Percentiles rank a stretch among this genome's conserved stretches.
Evolutionary conservation across 2,797 vertebrate genomes (phyloP).

Genomic region (Muscicapa striata): DNA sequence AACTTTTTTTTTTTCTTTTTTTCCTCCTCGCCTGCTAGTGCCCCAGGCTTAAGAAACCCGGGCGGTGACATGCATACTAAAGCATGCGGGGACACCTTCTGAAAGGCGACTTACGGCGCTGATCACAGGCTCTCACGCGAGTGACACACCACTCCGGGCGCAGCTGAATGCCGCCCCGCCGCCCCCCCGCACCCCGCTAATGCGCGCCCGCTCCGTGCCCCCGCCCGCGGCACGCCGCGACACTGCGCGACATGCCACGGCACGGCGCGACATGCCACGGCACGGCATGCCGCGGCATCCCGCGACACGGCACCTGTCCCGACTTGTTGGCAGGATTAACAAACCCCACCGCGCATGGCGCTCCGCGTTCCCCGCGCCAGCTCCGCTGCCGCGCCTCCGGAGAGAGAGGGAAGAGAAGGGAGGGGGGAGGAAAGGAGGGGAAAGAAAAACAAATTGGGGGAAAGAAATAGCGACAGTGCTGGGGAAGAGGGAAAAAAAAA

Average conservation of each 20-base stretch:
- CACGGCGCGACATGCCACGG: not conserved
- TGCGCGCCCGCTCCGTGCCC: not conserved
- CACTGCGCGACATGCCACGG: not conserved
- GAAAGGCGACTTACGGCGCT: constrained; percentile 77
- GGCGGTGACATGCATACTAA: constrained; percentile 84
- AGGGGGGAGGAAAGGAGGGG: not conserved
- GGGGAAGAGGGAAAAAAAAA: too few relatives aligned
- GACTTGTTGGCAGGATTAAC: not conserved
- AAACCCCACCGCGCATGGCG: not conserved
- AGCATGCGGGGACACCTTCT: constrained; percentile 74
- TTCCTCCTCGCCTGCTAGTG: constrained; percentile 81
- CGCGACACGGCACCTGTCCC: not conserved
- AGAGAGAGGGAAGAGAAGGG: not conserved
- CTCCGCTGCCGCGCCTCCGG: not conserved
- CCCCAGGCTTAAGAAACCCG: constrained; percentile 81
- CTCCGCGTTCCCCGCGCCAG: not conserved
- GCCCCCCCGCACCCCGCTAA: not conserved
- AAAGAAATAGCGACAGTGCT: not conserved
- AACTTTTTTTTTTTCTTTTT: constrained; percentile 70
- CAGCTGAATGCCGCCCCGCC: constrained; percentile 31
- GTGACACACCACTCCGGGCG: constrained; percentile 69
- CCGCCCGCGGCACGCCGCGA: not conserved
- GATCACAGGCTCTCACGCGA: constrained; percentile 81
- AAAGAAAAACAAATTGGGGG: fast-evolving
- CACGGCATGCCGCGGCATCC: not conserved